These are phyloP conservation scores for Neotoxoptera formosana DNA, from an alignment of 1,140 invertebrate genomes.

Conservation along the genomic window DNA sequence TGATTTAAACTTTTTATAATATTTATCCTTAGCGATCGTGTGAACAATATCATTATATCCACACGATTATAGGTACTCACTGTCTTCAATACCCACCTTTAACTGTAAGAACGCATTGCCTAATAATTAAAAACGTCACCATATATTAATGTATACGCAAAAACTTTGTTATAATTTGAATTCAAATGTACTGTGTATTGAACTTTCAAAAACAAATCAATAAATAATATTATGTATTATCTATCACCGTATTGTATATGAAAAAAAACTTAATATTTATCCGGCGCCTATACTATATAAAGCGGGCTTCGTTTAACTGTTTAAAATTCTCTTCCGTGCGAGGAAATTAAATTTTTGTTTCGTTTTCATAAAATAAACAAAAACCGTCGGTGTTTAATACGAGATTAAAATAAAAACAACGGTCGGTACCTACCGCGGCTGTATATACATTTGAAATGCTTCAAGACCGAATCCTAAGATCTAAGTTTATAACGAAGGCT, in stretches of 20 bases:
- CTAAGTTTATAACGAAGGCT: not conserved
- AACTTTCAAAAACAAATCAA: not conserved
- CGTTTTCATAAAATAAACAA: not conserved
- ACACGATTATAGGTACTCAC: too few relatives aligned
- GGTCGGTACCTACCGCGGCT: not conserved
- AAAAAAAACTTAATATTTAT: not conserved
- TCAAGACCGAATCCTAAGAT: not conserved
- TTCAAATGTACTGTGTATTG: too few relatives aligned
- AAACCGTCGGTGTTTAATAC: not conserved
- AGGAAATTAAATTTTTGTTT: not conserved
- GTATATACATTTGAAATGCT: not conserved
- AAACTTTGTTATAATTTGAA: too few relatives aligned
- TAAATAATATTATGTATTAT: not conserved
- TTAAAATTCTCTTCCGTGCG: not conserved
- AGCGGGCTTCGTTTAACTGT: not conserved
- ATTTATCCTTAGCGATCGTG: too few relatives aligned
- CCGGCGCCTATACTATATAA: fast-evolving
- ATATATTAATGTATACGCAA: not conserved
- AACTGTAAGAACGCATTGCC: not conserved
- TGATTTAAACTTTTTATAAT: not conserved
- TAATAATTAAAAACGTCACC: not conserved
- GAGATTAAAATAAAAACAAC: not conserved
- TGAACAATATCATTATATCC: not conserved
- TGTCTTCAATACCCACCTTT: not conserved
- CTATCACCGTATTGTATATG: not conserved